These are phyloP conservation scores for Syngnathus rostellatus DNA, from an alignment of 2,797 vertebrate genomes.

Conservation along the genomic window DNA sequence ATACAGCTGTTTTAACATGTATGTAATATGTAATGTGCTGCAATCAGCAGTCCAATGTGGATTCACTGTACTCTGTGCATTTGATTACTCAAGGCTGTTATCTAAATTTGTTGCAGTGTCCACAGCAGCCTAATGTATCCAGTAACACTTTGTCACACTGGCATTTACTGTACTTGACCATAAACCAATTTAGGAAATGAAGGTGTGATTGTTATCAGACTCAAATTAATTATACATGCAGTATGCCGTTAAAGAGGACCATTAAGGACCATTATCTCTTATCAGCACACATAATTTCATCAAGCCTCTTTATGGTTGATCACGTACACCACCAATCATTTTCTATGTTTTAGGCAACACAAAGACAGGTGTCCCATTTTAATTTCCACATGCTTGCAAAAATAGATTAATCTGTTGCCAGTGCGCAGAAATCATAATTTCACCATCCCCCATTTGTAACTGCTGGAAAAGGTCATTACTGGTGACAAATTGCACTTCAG, in stretches of 20 bases:
- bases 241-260: background rate
- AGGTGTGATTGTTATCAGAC: background rate
- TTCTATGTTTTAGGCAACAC: background rate
- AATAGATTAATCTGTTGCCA: background rate
- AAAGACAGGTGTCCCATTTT: background rate
- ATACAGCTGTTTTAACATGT: too few relatives aligned
- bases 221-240: conserved; percentile 1
- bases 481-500: background rate
- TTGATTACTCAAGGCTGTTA: background rate
- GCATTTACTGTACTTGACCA: background rate
- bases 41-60: too few relatives aligned
- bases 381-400: background rate
- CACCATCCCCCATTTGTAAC: background rate
- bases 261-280: background rate
- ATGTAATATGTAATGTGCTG: too few relatives aligned
- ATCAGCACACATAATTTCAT: background rate
- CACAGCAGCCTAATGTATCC: background rate
- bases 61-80: too few relatives aligned
- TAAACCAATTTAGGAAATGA: background rate
- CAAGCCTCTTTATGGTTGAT: background rate
- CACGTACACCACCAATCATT: background rate
- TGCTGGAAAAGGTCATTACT: background rate
- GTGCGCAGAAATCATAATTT: background rate
- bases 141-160: background rate
- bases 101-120: background rate